phyloP scores from a whole-genome alignment of 1,140 invertebrate genomes.

The Camponotus floridanus region DNA sequence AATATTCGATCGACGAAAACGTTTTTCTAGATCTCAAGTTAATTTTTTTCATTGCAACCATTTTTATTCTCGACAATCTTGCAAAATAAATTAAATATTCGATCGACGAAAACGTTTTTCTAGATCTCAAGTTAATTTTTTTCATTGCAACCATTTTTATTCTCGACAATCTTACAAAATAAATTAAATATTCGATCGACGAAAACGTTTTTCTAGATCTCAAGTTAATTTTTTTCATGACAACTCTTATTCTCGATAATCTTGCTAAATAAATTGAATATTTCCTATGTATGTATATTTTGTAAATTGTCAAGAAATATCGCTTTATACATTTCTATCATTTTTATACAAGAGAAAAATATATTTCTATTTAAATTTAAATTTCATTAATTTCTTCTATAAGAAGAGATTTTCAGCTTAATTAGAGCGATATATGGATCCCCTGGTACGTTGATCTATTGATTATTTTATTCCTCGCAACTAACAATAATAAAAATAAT shows the following conservation, averaged over 20 bases:
- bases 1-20: not conserved
- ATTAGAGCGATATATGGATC: not conserved
- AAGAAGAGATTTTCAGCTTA: not conserved
- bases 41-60: not conserved
- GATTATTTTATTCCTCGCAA: conserved; percentile 32
- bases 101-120: not conserved
- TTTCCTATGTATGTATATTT: not conserved
- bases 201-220: not conserved
- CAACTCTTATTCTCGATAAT: too few relatives aligned
- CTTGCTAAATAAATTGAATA: not conserved
- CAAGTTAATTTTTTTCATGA: not conserved
- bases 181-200: not conserved
- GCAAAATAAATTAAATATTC: too few relatives aligned
- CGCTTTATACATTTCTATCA: not conserved
- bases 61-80: not conserved
- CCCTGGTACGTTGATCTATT: not conserved
- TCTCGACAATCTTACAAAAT: not conserved
- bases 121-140: not conserved
- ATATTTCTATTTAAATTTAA: not conserved
- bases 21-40: not conserved
- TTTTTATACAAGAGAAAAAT: too few relatives aligned
- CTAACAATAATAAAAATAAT: conserved; percentile 27
- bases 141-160: not conserved
- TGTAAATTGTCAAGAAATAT: not conserved
- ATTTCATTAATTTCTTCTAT: not conserved